Evolutionary conservation across 2,113 vertebrate species (phyloP).

Genomic region (Antechinus flavipes): DNA sequence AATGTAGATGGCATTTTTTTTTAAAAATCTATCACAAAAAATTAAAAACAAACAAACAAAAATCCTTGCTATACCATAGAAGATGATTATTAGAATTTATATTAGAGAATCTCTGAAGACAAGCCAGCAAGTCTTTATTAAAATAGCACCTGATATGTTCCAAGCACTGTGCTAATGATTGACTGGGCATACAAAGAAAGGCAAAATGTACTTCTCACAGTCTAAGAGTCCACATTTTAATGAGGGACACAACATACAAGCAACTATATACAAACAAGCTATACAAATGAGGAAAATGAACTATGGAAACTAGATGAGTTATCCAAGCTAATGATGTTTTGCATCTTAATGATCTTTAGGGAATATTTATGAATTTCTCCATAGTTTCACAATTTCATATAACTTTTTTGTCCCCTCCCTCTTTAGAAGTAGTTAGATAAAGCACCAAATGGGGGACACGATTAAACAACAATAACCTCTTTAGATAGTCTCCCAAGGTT

Average conservation of each 20-base stretch:
- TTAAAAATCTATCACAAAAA: not conserved
- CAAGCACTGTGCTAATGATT: too few species aligned
- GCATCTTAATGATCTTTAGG: not conserved
- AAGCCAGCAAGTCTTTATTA: not conserved
- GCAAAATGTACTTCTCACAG: too few species aligned
- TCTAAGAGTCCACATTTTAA: too few species aligned
- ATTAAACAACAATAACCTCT: not conserved
- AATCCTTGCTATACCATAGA: not conserved
- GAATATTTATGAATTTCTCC: not conserved
- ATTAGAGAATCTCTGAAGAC: not conserved
- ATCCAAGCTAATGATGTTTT: not conserved
- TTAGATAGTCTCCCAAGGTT: not conserved
- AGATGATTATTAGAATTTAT: not conserved
- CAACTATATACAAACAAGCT: not conserved
- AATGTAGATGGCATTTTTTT: not conserved
- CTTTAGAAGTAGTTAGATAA: not conserved
- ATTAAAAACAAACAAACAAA: not conserved
- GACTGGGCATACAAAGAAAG: too few species aligned
- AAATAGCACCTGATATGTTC: not conserved
- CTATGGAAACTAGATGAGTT: too few species aligned
- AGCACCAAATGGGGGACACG: not conserved
- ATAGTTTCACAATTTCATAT: not conserved
- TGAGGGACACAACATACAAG: too few species aligned
- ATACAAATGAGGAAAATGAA: not conserved
- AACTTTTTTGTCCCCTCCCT: not conserved